Percentiles rank a stretch among this genome's conserved stretches.
Conservation (phyloP, 2,888 invertebrate genomes). For the Acleris laterana region DNA sequence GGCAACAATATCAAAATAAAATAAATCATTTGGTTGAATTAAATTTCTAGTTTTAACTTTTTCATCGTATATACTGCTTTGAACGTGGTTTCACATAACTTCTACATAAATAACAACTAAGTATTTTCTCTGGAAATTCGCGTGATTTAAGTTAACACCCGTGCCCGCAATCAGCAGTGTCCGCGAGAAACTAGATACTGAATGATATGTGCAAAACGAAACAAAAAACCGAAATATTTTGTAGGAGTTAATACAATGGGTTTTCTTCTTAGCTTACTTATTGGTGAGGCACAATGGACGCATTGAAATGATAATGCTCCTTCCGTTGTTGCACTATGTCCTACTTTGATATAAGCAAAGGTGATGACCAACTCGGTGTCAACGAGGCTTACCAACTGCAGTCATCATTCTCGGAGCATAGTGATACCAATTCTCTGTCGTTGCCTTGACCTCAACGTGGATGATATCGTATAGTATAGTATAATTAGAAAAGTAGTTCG, state of each 20-base stretch:
- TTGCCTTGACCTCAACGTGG: too few relatives aligned
- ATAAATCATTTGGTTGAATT: slow-evolving; percentile 23
- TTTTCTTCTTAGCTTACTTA: slow-evolving; percentile 38
- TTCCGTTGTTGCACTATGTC: too few relatives aligned
- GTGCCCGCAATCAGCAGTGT: not conserved
- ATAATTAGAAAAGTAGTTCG: too few relatives aligned
- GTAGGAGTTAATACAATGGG: slow-evolving; percentile 22
- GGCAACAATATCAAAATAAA: slow-evolving; percentile 18
- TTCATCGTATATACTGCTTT: slow-evolving; percentile 4
- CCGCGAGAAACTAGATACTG: slow-evolving; percentile 1
- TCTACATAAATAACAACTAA: not conserved
- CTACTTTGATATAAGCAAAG: too few relatives aligned
- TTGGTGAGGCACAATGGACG: slow-evolving; percentile 54
- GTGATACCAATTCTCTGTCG: too few relatives aligned
- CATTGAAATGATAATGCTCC: slow-evolving; percentile 60
- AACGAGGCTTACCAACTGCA: too few relatives aligned
- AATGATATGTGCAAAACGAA: not conserved
- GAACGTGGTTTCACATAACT: too few relatives aligned
- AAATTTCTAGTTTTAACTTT: not conserved
- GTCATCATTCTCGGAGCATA: too few relatives aligned
- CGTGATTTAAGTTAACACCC: not conserved
- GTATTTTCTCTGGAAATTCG: too few relatives aligned
- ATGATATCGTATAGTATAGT: too few relatives aligned
- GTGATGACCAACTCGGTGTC: too few relatives aligned
- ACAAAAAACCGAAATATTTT: too few relatives aligned